Conservation (phyloP, 2,888 invertebrate genomes). For the Metallyticus violacea region DNA sequence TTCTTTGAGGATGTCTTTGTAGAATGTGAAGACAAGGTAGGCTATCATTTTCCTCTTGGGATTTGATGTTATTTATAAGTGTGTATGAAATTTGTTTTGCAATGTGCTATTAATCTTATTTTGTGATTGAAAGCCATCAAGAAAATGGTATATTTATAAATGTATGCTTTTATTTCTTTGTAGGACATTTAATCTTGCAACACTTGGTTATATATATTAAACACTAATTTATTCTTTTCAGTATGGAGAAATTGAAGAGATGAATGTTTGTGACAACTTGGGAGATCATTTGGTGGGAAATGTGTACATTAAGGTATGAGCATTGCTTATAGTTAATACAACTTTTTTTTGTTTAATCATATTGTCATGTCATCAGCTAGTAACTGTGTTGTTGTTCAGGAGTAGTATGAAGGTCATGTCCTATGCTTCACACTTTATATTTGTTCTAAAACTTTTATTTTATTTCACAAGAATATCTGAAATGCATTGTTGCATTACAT, state of each 20-base stretch:
- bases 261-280: conserved; percentile 99
- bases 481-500: no score
- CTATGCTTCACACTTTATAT: no score
- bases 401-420: no score
- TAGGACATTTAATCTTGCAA: not conserved
- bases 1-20: conserved; percentile 99
- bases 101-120: no score
- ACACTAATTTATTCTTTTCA: conserved; percentile 38
- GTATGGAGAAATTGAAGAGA: conserved; percentile 99
- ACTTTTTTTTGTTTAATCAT: no score
- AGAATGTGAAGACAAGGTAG: conserved; percentile 91
- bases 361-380: no score
- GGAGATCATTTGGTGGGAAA: conserved; percentile 98
- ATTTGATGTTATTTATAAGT: not conserved
- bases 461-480: no score
- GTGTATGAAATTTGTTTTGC: no score
- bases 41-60: not conserved
- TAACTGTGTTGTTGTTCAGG: no score
- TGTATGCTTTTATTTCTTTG: not conserved
- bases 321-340: not conserved
- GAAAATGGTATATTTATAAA: no score
- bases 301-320: conserved; percentile 91
- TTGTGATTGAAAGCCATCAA: no score
- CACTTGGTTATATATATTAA: conserved; percentile 20
- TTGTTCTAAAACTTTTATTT: no score